Base-by-base conservation (phyloP, 2,797 vertebrate genomes). In the Mus spretus region DNA sequence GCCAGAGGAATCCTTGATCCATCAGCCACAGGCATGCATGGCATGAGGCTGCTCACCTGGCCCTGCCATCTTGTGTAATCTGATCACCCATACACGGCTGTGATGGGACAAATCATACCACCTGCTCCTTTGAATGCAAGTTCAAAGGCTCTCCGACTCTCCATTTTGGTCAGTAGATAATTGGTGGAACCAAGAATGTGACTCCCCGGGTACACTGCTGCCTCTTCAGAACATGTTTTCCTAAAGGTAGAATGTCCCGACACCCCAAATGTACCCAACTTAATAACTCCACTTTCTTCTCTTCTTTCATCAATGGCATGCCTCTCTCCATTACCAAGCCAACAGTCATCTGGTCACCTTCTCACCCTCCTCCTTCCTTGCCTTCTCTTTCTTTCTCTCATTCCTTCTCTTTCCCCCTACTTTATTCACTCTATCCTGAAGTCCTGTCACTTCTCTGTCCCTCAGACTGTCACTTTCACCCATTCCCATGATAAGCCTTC, bases 1-100 rank as follows among this genome's bases (percentile, higher is more conserved):
- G 84, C 78, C 65, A 94, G 90, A 84, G 86, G 61, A 96, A 93
- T 75, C 78, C 70, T 80, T 72, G 74, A 93, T 77, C 87, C 75
- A 90, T 78, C 86, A 92, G 5, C 3, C 59, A 89, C 78, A 47
- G 6, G 47, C 47, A 47, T 5, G 8, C 47, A 47, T 47, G 47
- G 47, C 75, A 34, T 44, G 53, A 86, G 8, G 57, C 67, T 72
- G 34, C 78, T 80, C 65, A 90, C 34, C 57, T 11, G 61, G 15
- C 53, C 63, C 44, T 91, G 61, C 24, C 87, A 47, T 28, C 53
- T 82, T 86, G 10, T 74, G 44, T 80, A 50, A 61, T 22, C 93
- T 79, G 91, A 93, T 79, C 24, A 9, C 13, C 44, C 90, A 93
- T 83, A 85, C 44, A 77, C 75, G 40, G 31, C 61, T 79, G 20